These are phyloP conservation scores for Notechis scutatus DNA, from an alignment of 2,113 vertebrate species.

Conservation along the genomic window DNA sequence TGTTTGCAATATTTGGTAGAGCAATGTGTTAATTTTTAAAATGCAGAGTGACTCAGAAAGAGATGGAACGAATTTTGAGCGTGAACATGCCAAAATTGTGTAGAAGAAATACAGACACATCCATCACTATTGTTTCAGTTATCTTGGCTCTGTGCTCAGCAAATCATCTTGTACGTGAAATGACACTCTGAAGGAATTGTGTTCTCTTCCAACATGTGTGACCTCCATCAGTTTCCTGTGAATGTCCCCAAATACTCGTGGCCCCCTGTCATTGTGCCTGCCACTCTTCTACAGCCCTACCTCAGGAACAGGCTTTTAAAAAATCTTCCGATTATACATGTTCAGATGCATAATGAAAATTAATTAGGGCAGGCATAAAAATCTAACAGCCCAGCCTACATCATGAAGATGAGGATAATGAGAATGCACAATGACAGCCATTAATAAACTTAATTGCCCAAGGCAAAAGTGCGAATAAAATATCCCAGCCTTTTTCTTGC, in stretches of 20 bases:
- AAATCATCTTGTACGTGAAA: constrained; percentile 18
- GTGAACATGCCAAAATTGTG: background rate
- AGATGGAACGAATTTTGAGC: background rate
- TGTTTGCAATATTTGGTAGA: background rate
- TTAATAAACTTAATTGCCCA: background rate
- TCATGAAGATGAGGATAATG: background rate
- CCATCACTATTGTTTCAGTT: background rate
- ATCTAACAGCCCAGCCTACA: background rate
- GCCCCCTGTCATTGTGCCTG: constrained; percentile 10
- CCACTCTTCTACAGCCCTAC: constrained; percentile 31
- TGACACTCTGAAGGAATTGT: background rate
- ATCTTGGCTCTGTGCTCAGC: background rate
- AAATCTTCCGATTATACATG: constrained; percentile 41
- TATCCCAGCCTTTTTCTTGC: background rate
- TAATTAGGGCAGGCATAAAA: constrained; percentile 27
- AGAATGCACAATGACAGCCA: constrained; percentile 9
- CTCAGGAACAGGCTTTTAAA: constrained; percentile 38
- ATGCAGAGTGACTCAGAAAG: background rate
- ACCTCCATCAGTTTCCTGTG: constrained; percentile 28
- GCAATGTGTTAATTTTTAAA: background rate
- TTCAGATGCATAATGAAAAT: constrained; percentile 40
- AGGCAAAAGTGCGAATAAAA: background rate
- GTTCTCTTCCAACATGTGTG: constrained; percentile 37
- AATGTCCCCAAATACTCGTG: constrained; percentile 14
- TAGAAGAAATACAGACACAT: background rate